phyloP scores from a whole-genome alignment of 2,797 vertebrate species.

The Crocodylus rhombifer region DNA sequence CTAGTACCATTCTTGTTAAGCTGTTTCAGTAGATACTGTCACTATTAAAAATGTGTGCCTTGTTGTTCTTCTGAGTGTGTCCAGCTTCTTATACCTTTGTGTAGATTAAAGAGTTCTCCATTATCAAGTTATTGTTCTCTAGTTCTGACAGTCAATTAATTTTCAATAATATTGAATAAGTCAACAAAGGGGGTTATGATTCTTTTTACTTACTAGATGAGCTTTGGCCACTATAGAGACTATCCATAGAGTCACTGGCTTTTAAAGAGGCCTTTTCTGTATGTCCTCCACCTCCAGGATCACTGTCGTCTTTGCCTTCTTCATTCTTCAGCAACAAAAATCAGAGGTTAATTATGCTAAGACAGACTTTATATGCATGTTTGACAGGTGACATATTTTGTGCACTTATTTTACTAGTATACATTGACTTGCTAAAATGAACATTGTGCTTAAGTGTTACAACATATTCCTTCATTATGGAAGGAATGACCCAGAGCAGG shows the following conservation, averaged over 20 bases:
- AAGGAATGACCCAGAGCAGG: no score
- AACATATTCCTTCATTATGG: not conserved
- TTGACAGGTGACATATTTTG: not conserved
- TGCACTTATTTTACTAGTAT: not conserved
- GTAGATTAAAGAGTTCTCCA: conserved; percentile 26
- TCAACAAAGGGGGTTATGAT: not conserved
- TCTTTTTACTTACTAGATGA: conserved; percentile 90
- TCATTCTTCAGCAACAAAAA: conserved; percentile 81
- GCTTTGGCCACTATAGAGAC: conserved; percentile 91
- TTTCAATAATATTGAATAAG: conserved; percentile 30
- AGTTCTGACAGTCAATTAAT: conserved; percentile 40
- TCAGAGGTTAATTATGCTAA: conserved; percentile 1
- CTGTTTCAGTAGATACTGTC: not conserved
- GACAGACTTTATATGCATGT: not conserved
- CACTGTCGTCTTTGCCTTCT: conserved; percentile 79
- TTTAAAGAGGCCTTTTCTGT: conserved; percentile 78
- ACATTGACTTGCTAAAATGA: not conserved
- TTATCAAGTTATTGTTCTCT: conserved; percentile 10
- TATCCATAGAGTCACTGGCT: conserved; percentile 90
- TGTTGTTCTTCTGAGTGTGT: not conserved
- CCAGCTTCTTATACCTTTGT: not conserved
- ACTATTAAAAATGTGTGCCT: not conserved
- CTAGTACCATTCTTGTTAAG: not conserved
- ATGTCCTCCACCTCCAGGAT: conserved; percentile 73
- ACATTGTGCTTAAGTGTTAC: not conserved